Conservation (phyloP, 2,113 vertebrate genomes). For the Theristicus caerulescens region DNA sequence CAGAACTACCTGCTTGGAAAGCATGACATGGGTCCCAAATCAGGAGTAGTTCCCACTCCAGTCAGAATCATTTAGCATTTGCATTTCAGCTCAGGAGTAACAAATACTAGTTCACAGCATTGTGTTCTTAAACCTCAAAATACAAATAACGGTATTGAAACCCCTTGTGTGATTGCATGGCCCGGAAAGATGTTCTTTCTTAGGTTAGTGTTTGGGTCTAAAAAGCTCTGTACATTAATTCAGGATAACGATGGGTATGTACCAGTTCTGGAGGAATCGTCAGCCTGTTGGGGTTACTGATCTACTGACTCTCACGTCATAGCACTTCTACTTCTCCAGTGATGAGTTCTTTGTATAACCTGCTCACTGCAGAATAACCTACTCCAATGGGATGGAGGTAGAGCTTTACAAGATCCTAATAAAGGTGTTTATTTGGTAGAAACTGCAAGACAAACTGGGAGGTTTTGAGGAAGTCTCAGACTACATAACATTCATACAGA, state of each 20-base stretch:
- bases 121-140: not conserved
- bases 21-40: not conserved
- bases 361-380: not conserved
- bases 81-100: not conserved
- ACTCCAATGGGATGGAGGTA: not conserved
- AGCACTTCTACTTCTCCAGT: not conserved
- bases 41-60: not conserved
- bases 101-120: not conserved
- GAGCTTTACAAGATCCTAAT: not conserved
- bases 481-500: not conserved
- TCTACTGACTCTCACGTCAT: not conserved
- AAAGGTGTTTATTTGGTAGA: not conserved
- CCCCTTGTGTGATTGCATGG: not conserved
- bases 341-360: not conserved
- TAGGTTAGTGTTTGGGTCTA: accelerated
- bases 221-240: not conserved
- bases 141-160: not conserved
- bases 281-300: not conserved
- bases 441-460: not conserved
- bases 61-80: not conserved
- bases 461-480: not conserved
- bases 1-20: not conserved
- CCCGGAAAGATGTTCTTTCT: not conserved
- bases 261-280: not conserved
- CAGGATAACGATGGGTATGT: not conserved